Conservation (phyloP, 2,113 vertebrate genomes). For the Stomatorhinus ivindoensis region DNA sequence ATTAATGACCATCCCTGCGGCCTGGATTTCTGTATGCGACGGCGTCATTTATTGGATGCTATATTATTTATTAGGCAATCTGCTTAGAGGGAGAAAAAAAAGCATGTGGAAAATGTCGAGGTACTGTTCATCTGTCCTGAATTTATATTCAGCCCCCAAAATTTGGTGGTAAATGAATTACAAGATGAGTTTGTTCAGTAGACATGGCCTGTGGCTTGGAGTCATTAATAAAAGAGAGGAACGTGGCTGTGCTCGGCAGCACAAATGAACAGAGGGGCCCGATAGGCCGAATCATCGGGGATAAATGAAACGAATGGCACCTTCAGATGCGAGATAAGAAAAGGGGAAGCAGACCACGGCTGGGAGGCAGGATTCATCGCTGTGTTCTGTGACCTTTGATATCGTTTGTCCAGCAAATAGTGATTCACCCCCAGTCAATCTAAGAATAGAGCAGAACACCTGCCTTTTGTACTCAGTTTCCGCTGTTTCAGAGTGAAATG, state of each 20-base stretch:
- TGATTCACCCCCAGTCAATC: background rate
- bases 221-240: background rate
- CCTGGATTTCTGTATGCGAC: background rate
- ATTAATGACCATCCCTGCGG: background rate
- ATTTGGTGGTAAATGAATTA: background rate
- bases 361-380: background rate
- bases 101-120: background rate
- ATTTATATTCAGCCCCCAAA: background rate
- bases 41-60: background rate
- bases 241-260: background rate
- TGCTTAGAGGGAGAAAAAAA: background rate
- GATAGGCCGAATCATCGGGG: background rate
- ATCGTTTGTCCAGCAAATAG: constrained; percentile 5
- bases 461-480: background rate
- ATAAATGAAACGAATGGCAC: background rate
- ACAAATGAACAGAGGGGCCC: background rate
- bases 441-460: constrained; percentile 5
- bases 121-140: background rate
- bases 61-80: background rate
- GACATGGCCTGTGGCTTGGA: background rate
- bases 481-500: background rate
- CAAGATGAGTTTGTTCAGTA: background rate
- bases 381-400: background rate
- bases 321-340: background rate
- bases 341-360: background rate